Evolutionary conservation across 2,888 invertebrate species (phyloP), one percentile per base, ranked within the genome.

Genomic region (Parthenolecanium corni): DNA sequence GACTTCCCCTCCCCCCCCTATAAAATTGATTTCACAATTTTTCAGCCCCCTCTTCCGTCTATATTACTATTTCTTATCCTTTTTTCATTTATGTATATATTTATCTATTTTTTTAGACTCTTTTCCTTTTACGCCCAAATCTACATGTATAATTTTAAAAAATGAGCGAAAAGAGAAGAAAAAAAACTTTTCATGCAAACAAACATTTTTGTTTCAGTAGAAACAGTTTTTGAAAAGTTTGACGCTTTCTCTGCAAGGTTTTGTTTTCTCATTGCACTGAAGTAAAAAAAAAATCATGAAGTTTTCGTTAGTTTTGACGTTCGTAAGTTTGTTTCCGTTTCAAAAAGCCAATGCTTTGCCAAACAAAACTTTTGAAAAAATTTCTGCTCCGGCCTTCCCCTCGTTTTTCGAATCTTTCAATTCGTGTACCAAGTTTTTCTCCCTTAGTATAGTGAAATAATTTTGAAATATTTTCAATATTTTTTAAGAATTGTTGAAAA

Each of bases 1-100:
- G 42, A 42, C 56, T 56, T 56, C 31, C 42, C 42, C 21, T 44
- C 31, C 9, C 21, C 23, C 31, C 9, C 9, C 21, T 42, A 25
- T 56, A n/a, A 56, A 56, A 56, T 56, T 56, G 56, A 56, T 56
- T 56, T 56, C 56, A 25, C 42, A 24, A 21, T 44, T 56, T 40
- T 56, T 56, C 38, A 36, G 20, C 21, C 2, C 14, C 54, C 16
- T 40, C 20, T 36, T 52, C 14, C 18, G 5, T 42, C 44, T 42
- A 14, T 12, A 14, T 38, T 9, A 6, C 38, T 38, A 6, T 9
- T 38, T 38, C 38, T n/a, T n/a, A 38, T 11, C 38, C 38, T 11
- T n/a, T n/a, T 38, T 38, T 38, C 38, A 11, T 38, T 38, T 38
- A 11, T 9, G 38, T 12, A 38, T 14, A 42, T 42, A 16, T 42